Base-by-base conservation (phyloP, 2,797 vertebrate species). In the Myioborus miniatus region DNA sequence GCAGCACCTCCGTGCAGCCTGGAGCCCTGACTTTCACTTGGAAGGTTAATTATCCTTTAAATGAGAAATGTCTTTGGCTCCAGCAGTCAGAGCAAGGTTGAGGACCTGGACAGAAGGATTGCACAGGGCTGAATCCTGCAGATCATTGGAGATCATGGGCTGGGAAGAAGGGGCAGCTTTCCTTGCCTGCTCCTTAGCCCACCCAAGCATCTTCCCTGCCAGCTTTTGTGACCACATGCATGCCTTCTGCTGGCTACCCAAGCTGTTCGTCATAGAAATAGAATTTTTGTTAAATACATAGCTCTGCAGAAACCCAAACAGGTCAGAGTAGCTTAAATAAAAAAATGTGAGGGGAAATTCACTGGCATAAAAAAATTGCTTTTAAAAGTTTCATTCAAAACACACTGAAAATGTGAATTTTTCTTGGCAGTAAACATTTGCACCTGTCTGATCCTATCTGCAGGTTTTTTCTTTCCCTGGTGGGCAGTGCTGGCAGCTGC, bases 191-290 rank as follows among this genome's bases (percentile, higher is more conserved):
- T 39, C 34, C 59, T 37, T 59, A 52, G 41, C 20, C 32, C 20
- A 16, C 15, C 36, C 2, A 3, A 60, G 11, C 26, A n/a, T 17
- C 78, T 77, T 4, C 4, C 26, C 75, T 32, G 63, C 6, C 64
- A 43, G 37, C 7, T 65, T 60, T 43, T 2, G 9, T n/a, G 19
- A 34, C 8, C 41, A 34, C 34, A 27, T 11, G 2, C 4, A 0
- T 9, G 6, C 15, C 63, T 79, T 58, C 24, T 44, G 21, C 27
- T 44, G 15, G 0, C 3, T 16, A 9, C 5, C 23, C 1, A 2
- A 39, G 18, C 20, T 77, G 12, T 5, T 23, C 36, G n/a, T 55
- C 30, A 16, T n/a, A 23, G 32, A 30, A 43, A 27, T 2, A 2
- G 39, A 46, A 12, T 55, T 80, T 63, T 27, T n/a, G 24, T 19